These are phyloP conservation scores for Acleris holmiana DNA, from an alignment of 2,888 invertebrate species.

Conservation along the genomic window DNA sequence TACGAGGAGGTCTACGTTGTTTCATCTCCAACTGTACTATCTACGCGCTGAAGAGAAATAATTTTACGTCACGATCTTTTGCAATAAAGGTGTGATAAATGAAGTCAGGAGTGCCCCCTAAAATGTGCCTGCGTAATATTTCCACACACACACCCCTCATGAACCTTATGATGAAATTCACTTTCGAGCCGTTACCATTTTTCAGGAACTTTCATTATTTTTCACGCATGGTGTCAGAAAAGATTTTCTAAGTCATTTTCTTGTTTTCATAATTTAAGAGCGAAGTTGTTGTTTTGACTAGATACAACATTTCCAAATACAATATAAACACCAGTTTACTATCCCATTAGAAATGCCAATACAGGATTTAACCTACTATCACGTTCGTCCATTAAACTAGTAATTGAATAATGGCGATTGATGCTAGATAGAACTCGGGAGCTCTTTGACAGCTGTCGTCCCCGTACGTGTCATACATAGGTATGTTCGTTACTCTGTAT, in stretches of 20 bases:
- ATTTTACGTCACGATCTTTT: slow-evolving; percentile 44
- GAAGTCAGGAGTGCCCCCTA: slow-evolving; percentile 43
- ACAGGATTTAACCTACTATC: no score
- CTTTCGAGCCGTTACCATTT: slow-evolving; percentile 46
- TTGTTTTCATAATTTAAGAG: neutral
- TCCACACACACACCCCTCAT: slow-evolving; percentile 39
- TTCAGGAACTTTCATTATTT: slow-evolving; percentile 49
- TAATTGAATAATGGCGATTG: no score
- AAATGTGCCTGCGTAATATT: slow-evolving; percentile 48
- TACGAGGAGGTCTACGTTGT: neutral
- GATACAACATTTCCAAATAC: no score
- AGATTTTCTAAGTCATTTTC: slow-evolving; percentile 26
- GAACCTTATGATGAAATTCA: slow-evolving; percentile 47
- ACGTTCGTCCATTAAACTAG: no score
- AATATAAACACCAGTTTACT: no score
- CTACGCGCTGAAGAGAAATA: slow-evolving; percentile 34
- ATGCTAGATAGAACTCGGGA: no score
- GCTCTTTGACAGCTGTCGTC: no score
- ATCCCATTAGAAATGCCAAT: no score
- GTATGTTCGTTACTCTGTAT: no score
- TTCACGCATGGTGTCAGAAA: slow-evolving; percentile 40
- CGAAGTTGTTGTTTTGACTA: no score
- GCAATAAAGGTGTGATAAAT: slow-evolving; percentile 54
- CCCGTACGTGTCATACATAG: no score
- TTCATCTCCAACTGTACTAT: neutral